These are phyloP conservation scores for Polymixis flavicincta DNA, from an alignment of 2,888 invertebrate species.

Conservation along the genomic window DNA sequence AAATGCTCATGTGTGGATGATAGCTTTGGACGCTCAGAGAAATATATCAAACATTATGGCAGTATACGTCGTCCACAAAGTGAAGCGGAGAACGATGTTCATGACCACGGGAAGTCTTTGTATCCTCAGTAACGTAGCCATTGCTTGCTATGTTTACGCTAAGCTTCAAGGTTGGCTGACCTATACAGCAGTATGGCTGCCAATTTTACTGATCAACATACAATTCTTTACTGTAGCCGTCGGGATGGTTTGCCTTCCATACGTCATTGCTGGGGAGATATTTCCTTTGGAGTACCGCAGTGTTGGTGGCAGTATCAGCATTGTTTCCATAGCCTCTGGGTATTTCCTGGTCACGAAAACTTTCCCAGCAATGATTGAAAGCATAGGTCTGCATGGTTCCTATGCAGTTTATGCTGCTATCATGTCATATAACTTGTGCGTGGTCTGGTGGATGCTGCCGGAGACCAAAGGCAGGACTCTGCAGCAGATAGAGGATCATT, in stretches of 20 bases:
- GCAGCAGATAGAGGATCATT: conserved; percentile 91
- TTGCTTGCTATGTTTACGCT: conserved; percentile 82
- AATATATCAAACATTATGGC: conserved; percentile 89
- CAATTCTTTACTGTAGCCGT: conserved; percentile 89
- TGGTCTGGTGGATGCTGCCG: conserved; percentile 90
- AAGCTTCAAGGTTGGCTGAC: conserved; percentile 66
- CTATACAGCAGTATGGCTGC: conserved; percentile 79
- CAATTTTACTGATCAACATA: conserved; percentile 84
- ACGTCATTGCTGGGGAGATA: conserved; percentile 92
- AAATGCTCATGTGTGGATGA: conserved; percentile 91
- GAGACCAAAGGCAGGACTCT: conserved; percentile 92
- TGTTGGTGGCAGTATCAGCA: conserved; percentile 90
- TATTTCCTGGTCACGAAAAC: conserved; percentile 91
- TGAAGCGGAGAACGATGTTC: conserved; percentile 90
- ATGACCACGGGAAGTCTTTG: conserved; percentile 90
- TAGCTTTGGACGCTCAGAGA: conserved; percentile 91
- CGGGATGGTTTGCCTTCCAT: conserved; percentile 91
- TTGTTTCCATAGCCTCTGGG: conserved; percentile 88
- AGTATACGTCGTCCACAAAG: conserved; percentile 89
- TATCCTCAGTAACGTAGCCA: conserved; percentile 85
- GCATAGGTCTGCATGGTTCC: conserved; percentile 86
- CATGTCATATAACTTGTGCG: conserved; percentile 84
- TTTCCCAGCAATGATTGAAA: conserved; percentile 86
- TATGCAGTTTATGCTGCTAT: conserved; percentile 89
- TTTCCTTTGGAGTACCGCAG: conserved; percentile 91